phyloP scores from a whole-genome alignment of 2,797 vertebrate genomes.

The Coreius guichenoti region DNA sequence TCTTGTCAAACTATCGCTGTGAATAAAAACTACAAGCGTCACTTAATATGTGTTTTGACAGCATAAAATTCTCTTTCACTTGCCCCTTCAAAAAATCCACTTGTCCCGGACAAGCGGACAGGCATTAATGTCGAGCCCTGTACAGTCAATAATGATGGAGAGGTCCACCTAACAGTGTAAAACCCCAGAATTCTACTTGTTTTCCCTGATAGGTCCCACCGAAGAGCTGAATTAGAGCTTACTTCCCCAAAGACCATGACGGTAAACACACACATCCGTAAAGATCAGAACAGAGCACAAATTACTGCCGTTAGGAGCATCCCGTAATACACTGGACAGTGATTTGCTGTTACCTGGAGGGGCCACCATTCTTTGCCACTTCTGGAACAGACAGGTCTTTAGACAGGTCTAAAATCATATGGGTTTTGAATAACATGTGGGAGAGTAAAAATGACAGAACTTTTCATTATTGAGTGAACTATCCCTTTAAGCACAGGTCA shows the following conservation, averaged over 20 bases:
- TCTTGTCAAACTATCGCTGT: not conserved
- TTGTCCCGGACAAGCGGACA: too few species aligned
- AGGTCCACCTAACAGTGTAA: not conserved
- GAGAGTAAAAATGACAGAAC: not conserved
- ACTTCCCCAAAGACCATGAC: not conserved
- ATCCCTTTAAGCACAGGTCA: conserved; percentile 1
- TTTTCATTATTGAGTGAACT: not conserved
- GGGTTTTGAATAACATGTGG: not conserved
- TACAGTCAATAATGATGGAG: not conserved
- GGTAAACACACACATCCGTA: not conserved
- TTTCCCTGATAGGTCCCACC: not conserved
- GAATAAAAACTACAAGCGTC: not conserved
- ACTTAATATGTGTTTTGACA: conserved; percentile 19
- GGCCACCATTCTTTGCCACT: conserved; percentile 99
- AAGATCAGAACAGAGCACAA: not conserved
- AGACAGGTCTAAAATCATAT: conserved; percentile 81
- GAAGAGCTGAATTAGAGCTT: not conserved
- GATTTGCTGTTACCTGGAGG: conserved; percentile 88
- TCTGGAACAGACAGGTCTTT: conserved; percentile 99
- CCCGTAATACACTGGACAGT: not conserved
- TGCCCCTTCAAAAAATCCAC: too few species aligned
- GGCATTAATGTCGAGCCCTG: too few species aligned
- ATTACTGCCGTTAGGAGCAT: not conserved
- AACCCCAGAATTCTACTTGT: not conserved
- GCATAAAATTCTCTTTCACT: too few species aligned